Evolutionary conservation across 2,888 invertebrate genomes (phyloP).

Genomic region (Gymnosoma rotundatum): DNA sequence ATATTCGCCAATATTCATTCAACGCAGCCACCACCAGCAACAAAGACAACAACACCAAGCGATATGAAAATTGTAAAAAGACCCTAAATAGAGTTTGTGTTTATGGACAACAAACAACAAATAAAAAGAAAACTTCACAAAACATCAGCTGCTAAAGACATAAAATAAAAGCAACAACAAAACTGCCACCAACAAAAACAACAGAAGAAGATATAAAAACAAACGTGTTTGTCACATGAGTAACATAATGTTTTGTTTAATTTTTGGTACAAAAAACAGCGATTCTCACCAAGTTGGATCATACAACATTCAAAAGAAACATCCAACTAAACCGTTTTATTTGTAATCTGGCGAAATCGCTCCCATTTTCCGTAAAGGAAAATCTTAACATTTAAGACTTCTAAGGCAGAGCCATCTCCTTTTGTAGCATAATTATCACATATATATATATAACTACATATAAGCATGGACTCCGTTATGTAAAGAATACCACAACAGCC

Average conservation of each 20-base stretch:
- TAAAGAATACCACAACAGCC: no score
- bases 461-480: no score
- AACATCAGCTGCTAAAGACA: conserved; percentile 26
- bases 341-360: no score
- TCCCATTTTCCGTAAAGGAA: no score
- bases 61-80: conserved; percentile 71
- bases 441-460: no score
- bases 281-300: not conserved
- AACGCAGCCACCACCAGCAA: conserved; percentile 57
- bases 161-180: conserved; percentile 14
- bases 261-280: not conserved
- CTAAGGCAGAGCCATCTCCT: no score
- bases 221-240: conserved; percentile 63
- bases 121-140: not conserved
- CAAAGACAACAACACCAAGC: conserved; percentile 28
- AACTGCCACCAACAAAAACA: conserved; percentile 6
- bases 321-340: no score
- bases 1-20: conserved; percentile 80
- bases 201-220: conserved; percentile 14
- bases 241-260: conserved; percentile 49
- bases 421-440: no score
- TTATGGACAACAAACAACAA: conserved; percentile 25
- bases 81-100: conserved; percentile 42
- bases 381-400: no score
- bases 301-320: not conserved